Conservation (phyloP, 2,888 invertebrate genomes). For the Neocrepidodera transversa region DNA sequence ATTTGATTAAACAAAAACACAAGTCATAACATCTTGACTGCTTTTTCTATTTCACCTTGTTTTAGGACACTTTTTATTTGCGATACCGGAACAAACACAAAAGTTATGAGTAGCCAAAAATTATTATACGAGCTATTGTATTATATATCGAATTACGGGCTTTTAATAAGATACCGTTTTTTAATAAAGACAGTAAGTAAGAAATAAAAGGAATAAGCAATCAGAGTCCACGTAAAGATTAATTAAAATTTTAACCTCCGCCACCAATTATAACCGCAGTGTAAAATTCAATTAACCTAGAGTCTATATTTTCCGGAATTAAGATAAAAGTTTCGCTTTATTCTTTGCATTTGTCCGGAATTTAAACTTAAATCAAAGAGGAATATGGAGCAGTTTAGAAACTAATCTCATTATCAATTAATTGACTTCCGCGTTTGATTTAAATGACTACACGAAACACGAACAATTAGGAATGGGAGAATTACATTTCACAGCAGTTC, state of each 20-base stretch:
- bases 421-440: constrained; percentile 43
- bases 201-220: too few species aligned
- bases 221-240: too few species aligned
- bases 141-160: too few species aligned
- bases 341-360: constrained; percentile 16
- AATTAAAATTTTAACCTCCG: neutral
- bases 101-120: too few species aligned
- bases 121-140: too few species aligned
- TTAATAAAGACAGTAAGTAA: too few species aligned
- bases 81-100: too few species aligned
- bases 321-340: constrained; percentile 14
- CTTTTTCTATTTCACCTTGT: too few species aligned
- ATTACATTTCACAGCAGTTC: constrained; percentile 36
- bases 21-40: too few species aligned
- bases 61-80: too few species aligned
- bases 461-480: constrained; percentile 38
- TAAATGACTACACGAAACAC: constrained; percentile 38
- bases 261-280: constrained; percentile 2
- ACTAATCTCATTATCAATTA: constrained; percentile 43
- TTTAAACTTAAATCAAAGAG: constrained; percentile 32
- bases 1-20: too few species aligned
- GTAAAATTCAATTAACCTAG: constrained; percentile 10
- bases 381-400: constrained; percentile 39
- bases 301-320: constrained; percentile 3
- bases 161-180: too few species aligned